Percentiles rank a stretch among this genome's conserved stretches.
Evolutionary conservation across 2,888 invertebrate species (phyloP).

Genomic region (Phorcus lineatus): DNA sequence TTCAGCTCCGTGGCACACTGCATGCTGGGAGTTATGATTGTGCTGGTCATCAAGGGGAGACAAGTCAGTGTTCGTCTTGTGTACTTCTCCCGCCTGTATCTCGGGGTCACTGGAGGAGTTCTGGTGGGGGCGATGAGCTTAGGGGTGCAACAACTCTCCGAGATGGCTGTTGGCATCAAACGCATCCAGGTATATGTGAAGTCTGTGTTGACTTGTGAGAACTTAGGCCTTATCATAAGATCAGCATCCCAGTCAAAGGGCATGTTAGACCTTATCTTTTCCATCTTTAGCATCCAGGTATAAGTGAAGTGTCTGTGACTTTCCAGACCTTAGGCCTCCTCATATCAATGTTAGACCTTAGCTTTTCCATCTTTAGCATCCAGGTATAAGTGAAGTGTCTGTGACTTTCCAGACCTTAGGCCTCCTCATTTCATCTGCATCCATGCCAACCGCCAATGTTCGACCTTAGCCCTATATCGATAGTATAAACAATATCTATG

Average conservation of each 20-base stretch:
- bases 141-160: neutral
- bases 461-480: too few species aligned
- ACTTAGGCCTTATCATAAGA: too few species aligned
- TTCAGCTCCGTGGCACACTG: neutral
- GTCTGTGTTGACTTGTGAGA: neutral
- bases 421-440: too few species aligned
- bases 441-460: too few species aligned
- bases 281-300: neutral
- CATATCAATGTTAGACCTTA: too few species aligned
- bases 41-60: neutral
- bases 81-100: neutral
- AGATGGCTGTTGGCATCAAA: neutral
- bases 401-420: neutral
- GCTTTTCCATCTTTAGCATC: neutral
- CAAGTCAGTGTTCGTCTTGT: neutral
- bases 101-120: neutral
- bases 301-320: neutral
- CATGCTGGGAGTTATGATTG: neutral
- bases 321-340: too few species aligned
- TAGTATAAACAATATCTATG: neutral
- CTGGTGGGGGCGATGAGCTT: conserved; percentile 10
- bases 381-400: neutral
- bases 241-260: too few species aligned
- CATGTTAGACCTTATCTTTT: too few species aligned
- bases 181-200: neutral